Evolutionary conservation across 2,888 invertebrate genomes (phyloP).

Genomic region (Harpagoxenus sublaevis): DNA sequence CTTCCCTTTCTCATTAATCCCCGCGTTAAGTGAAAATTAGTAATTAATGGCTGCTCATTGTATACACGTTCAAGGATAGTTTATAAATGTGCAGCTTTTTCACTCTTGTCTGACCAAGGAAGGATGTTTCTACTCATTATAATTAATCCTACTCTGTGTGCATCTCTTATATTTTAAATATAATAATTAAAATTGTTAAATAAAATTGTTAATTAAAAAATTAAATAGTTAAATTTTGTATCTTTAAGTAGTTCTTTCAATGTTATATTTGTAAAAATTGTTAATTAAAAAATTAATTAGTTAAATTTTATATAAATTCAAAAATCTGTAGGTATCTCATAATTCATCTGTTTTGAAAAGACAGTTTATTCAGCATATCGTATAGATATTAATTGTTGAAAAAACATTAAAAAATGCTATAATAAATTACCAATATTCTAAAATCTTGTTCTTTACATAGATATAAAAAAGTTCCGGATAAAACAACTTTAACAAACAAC

Average conservation of each 20-base stretch:
- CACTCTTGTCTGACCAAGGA: neutral
- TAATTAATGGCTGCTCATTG: constrained; percentile 33
- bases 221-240: neutral
- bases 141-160: neutral
- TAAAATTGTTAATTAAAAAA: neutral
- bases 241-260: too few relatives aligned
- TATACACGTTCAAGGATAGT: neutral
- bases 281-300: neutral
- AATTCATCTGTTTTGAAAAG: neutral
- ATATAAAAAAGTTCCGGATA: neutral
- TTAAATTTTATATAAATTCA: neutral
- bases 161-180: neutral
- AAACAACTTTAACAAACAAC: neutral
- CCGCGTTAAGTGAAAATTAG: constrained; percentile 43
- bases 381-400: neutral
- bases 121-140: neutral
- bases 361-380: neutral
- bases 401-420: neutral
- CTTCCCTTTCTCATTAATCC: constrained; percentile 50
- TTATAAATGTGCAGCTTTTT: constrained; percentile 8
- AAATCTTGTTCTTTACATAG: neutral
- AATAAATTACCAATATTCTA: neutral
- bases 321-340: neutral
- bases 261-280: too few relatives aligned
- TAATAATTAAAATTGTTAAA: neutral